phyloP scores from a whole-genome alignment of 2,113 vertebrate species.

The Baryphthengus martii region DNA sequence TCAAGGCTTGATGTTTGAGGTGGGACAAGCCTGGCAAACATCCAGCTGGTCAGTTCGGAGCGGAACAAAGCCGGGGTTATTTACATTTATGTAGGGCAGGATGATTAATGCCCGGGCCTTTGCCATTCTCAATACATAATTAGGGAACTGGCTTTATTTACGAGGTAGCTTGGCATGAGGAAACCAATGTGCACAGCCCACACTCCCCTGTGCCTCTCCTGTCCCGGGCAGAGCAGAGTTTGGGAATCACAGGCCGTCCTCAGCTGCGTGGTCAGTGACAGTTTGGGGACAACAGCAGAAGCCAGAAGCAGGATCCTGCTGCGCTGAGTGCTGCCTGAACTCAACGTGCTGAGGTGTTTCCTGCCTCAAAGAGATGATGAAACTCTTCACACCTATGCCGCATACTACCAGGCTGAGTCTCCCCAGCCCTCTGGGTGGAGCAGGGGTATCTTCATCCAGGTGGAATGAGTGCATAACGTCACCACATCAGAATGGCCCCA shows the following conservation, averaged over 20 bases:
- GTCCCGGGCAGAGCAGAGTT: background rate
- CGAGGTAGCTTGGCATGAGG: background rate
- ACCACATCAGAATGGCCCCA: background rate
- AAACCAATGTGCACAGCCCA: fast-evolving
- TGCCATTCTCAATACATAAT: conserved; percentile 2
- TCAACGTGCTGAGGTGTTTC: fast-evolving
- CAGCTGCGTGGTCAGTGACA: fast-evolving
- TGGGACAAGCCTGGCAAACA: background rate
- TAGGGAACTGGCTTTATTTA: conserved; percentile 26
- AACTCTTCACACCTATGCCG: background rate
- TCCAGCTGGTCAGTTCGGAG: background rate
- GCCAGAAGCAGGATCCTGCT: background rate
- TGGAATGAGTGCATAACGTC: background rate
- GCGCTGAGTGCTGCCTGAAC: background rate
- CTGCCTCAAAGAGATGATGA: background rate
- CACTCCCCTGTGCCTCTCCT: background rate
- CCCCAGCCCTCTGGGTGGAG: fast-evolving
- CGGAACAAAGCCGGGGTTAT: background rate
- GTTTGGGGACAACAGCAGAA: background rate
- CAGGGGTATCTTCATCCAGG: fast-evolving
- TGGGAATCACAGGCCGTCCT: fast-evolving
- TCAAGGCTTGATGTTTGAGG: fast-evolving
- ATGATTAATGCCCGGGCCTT: background rate
- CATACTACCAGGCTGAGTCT: background rate
- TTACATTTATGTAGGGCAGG: conserved; percentile 38